phyloP scores from a whole-genome alignment of 2,797 vertebrate genomes.

The Melopsittacus undulatus region DNA sequence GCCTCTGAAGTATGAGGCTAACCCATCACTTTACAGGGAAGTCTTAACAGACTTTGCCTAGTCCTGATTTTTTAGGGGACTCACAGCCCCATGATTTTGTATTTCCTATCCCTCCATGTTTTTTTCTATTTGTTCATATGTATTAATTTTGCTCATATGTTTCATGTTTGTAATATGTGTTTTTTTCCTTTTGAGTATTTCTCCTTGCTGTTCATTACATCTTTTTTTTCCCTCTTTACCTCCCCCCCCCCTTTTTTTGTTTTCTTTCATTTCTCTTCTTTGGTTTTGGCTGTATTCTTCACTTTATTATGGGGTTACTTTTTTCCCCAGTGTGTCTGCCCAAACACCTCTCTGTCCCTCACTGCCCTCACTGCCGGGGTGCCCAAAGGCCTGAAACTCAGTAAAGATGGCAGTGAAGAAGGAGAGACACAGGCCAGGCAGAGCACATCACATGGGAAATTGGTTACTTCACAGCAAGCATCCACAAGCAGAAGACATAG shows the following conservation, averaged over 20 bases:
- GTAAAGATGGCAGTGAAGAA: background rate
- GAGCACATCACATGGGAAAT: rapidly evolving
- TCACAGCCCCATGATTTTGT: background rate
- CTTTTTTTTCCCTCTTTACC: background rate
- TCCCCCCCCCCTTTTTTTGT: background rate
- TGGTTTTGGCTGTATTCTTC: background rate
- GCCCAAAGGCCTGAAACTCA: background rate
- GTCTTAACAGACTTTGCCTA: background rate
- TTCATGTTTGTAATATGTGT: background rate
- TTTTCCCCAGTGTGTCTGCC: background rate
- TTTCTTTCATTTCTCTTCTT: background rate
- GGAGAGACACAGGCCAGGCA: background rate
- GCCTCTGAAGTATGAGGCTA: background rate
- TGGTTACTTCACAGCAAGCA: background rate
- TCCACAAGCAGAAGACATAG: background rate
- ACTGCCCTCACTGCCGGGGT: background rate
- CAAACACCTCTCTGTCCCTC: background rate
- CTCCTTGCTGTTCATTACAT: background rate
- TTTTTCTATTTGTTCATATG: background rate
- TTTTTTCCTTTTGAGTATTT: background rate
- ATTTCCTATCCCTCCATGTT: background rate
- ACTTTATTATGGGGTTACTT: background rate
- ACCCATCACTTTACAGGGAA: background rate
- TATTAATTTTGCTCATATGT: rapidly evolving
- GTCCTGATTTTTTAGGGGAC: background rate